Evolutionary conservation across 2,113 vertebrate genomes (phyloP).

Genomic region (Bubo bubo): DNA sequence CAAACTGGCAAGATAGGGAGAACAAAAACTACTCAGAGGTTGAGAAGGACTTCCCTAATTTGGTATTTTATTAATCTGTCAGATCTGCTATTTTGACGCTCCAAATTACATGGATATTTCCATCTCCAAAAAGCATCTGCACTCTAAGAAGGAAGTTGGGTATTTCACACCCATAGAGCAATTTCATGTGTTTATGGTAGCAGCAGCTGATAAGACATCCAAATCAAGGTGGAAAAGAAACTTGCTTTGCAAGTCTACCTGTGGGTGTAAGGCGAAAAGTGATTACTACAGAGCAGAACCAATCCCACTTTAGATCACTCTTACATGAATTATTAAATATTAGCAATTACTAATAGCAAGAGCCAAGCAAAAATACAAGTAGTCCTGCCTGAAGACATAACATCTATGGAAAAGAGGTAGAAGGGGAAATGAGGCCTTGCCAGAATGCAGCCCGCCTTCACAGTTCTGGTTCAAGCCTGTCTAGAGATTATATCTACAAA

Average conservation of each 20-base stretch:
- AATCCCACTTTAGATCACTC: not conserved
- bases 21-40: not conserved
- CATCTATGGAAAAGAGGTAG: not conserved
- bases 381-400: not conserved
- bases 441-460: not conserved
- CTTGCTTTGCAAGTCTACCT: not conserved
- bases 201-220: not conserved
- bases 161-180: not conserved
- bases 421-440: not conserved
- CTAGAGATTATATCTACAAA: not conserved
- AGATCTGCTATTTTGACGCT: not conserved
- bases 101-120: not conserved
- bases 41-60: not conserved
- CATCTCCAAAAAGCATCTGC: not conserved
- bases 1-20: not conserved
- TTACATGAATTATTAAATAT: not conserved
- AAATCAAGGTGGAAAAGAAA: not conserved
- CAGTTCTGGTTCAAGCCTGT: not conserved
- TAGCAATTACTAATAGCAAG: not conserved
- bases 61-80: not conserved
- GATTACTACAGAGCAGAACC: not conserved
- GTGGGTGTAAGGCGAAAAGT: not conserved
- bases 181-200: not conserved
- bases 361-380: not conserved
- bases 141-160: not conserved